Base-by-base conservation (phyloP, 2,888 invertebrate species). In the Rhamphomyia laevipes region DNA sequence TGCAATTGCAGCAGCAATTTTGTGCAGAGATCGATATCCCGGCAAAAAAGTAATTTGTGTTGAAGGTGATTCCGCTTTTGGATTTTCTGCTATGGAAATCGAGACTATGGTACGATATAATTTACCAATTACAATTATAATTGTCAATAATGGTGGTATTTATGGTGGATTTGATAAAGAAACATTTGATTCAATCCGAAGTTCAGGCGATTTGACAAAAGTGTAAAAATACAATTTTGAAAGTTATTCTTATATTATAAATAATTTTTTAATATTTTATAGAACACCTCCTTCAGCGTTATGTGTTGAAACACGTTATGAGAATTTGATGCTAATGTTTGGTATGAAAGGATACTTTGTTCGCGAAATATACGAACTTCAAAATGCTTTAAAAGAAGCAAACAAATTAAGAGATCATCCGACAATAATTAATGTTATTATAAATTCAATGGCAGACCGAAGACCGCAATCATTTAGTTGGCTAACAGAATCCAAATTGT, bases 21-120 rank as follows among this genome's bases (percentile, higher is more conserved):
- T 85, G 73, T 91, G 90, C 62, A 82, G 85, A 52, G 86, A 92
- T 65, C 72, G 84, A 66, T 79, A 80, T 10, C 89, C 92, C 0
- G 73, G 74, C 2, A 92, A 92, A 64, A 77, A 82, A 54, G 93
- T 97, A 0, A 74, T 96, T 48, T 95, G 95, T 65, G 86, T 96
- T 0, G 93, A 95, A 72, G 96, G 96, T 0, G 97, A 97, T 67
- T 93, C 93, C 40, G 97, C 96, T 1, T 95, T 97, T 70, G 97
- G 97, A 3, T 97, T 97, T 73, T 93, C 94, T 23, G 96, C 91
- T 62, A 94, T 96, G 94, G 97, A 97, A 74, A 77, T 96, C 23
- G 97, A 97, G 73, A 97, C 96, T 0, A 89, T 95, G 81, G 82
- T 86, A 63, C 85, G 95, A 52, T 95, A 96, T 70, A 86, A 89